Evolutionary conservation across 1,140 invertebrate species (phyloP).

Genomic region (Drosophila carrolli): DNA sequence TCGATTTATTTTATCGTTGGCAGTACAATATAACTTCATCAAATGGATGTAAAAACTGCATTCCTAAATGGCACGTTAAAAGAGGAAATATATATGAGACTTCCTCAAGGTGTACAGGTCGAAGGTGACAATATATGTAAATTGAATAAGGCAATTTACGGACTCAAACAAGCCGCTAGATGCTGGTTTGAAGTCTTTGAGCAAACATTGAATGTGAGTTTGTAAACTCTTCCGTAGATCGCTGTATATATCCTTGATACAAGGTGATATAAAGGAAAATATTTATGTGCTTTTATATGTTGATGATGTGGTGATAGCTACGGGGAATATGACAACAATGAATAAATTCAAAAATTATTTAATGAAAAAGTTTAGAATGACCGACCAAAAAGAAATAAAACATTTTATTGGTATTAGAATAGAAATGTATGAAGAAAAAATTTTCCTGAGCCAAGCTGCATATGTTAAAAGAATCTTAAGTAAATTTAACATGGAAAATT

Average conservation of each 20-base stretch:
- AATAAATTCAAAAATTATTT: too few relatives aligned
- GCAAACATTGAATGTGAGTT: background rate
- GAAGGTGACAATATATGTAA: slow-evolving; percentile 58
- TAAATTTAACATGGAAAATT: too few relatives aligned
- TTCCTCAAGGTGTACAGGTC: slow-evolving; percentile 76
- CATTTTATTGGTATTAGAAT: too few relatives aligned
- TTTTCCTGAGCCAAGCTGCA: too few relatives aligned
- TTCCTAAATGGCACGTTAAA: slow-evolving; percentile 84
- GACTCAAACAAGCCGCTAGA: slow-evolving; percentile 83
- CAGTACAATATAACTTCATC: slow-evolving; percentile 62
- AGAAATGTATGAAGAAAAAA: too few relatives aligned
- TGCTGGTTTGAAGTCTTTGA: slow-evolving; percentile 55
- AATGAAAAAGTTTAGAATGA: too few relatives aligned
- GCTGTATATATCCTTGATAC: slow-evolving; percentile 2
- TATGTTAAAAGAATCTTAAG: too few relatives aligned
- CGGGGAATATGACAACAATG: too few relatives aligned
- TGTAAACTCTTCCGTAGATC: background rate
- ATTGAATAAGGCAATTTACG: slow-evolving; percentile 84
- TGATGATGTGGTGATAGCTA: too few relatives aligned
- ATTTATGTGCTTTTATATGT: too few relatives aligned
- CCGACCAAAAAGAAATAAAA: too few relatives aligned
- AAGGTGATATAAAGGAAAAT: too few relatives aligned
- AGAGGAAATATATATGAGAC: slow-evolving; percentile 79
- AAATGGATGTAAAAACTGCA: slow-evolving; percentile 80
- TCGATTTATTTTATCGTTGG: slow-evolving; percentile 8